phyloP scores from a whole-genome alignment of 2,113 vertebrate species.

The Rhagologus leucostigma region DNA sequence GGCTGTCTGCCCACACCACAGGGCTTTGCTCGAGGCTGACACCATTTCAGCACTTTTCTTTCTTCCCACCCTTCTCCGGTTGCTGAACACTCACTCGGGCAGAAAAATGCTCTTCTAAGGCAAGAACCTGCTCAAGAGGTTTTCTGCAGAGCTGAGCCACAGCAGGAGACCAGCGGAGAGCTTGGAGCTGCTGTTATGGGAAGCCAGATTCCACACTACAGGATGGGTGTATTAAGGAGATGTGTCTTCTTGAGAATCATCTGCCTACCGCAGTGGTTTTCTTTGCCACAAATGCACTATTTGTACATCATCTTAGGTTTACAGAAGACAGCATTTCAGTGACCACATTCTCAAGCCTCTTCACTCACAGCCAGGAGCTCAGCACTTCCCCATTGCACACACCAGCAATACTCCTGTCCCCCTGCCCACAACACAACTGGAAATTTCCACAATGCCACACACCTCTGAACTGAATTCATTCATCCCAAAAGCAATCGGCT shows the following conservation, averaged over 20 bases:
- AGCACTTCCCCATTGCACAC: not conserved
- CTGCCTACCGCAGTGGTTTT: not conserved
- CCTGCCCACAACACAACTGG: no score
- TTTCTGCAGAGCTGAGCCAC: not conserved
- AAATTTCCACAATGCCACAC: no score
- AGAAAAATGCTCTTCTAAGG: not conserved
- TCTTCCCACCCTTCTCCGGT: not conserved
- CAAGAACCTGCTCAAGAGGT: not conserved
- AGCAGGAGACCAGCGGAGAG: not conserved
- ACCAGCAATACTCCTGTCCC: no score
- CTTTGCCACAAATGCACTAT: not conserved
- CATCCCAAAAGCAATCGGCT: accelerated
- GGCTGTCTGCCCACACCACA: not conserved
- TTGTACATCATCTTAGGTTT: not conserved
- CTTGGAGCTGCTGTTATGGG: accelerated
- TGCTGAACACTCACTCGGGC: not conserved
- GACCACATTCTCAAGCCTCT: not conserved
- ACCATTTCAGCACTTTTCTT: not conserved
- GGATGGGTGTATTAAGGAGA: not conserved
- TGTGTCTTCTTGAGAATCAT: accelerated
- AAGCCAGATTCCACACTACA: not conserved
- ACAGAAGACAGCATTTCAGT: not conserved
- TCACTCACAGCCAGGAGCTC: not conserved
- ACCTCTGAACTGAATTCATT: not conserved
- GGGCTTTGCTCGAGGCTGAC: not conserved